Evolutionary conservation across 2,797 vertebrate species (phyloP).

Genomic region (Neomorphus geoffroyi): DNA sequence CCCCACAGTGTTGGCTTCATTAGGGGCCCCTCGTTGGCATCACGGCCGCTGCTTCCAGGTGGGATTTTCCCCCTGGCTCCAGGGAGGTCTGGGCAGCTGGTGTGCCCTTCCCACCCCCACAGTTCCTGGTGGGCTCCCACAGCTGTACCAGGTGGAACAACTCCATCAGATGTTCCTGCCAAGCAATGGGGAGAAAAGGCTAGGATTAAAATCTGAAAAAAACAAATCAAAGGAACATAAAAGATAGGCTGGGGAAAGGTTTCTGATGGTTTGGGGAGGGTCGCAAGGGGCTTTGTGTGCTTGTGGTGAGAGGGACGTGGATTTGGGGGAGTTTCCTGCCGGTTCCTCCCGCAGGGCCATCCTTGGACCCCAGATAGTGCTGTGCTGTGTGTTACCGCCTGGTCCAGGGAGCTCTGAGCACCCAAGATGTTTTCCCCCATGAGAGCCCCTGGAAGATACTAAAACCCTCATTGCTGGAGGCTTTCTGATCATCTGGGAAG

Average conservation of each 20-base stretch:
- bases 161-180: background rate
- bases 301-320: fast-evolving
- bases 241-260: background rate
- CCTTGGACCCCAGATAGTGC: background rate
- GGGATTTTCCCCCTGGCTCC: background rate
- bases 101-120: fast-evolving
- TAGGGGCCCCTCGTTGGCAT: background rate
- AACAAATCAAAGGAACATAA: background rate
- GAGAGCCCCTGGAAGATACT: background rate
- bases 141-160: background rate
- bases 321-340: background rate
- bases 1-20: fast-evolving
- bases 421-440: background rate
- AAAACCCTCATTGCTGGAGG: background rate
- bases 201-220: background rate
- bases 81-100: background rate
- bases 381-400: fast-evolving
- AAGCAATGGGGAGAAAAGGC: background rate
- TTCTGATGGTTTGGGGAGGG: background rate
- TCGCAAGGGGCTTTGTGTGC: background rate
- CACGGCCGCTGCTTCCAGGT: fast-evolving
- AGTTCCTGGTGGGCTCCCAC: background rate
- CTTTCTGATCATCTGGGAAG: background rate
- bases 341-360: background rate
- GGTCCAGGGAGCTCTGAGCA: background rate